Evolutionary conservation across 2,888 invertebrate genomes (phyloP), one percentile per base, ranked within the genome.

Genomic region (Diarsia brunnea): DNA sequence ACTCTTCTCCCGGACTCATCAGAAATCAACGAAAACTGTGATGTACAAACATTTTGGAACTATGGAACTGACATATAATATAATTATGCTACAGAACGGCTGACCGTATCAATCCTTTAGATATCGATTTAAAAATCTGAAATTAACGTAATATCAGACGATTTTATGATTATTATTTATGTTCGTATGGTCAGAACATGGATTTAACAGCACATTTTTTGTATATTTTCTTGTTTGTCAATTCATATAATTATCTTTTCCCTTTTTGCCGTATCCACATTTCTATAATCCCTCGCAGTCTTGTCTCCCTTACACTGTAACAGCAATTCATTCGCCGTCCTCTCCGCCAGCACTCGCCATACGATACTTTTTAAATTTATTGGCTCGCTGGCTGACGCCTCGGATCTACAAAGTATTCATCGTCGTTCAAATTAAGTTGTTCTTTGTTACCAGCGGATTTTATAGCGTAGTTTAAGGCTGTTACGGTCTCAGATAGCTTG

Each of bases 281-380:
- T 69, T 51, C 4, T 66, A 24, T 24, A 11, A 53, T 77, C 64
- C 31, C 0, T 1, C 70, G 2, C 43, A 49, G 43, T 21, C 31
- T 53, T 63, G 58, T 73, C 58, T 55, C n/a, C 2, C 45, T 12
- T 64, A 66, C 77, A 63, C 65, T 71, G 38, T 66, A 71, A 65
- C 24, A 64, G 63, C 77, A 83, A 81, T 83, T 84, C 77, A 71
- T 73, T 73, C 60, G 16, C 38, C 45, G 65, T n/a, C 45, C 16
- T 14, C 49, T 49, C 45, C 31, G 60, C n/a, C 16, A 53, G 60
- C 64, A 19, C 63, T 58, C 51, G 72, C 47, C 49, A 61, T 58
- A 53, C 61, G 84, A 81, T 81, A 81, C 77, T 73, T 81, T 84
- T 84, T 71, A 71, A 61, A 63, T 77, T 84, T 84, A 80, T 71